These are phyloP conservation scores for Lepidothrix coronata DNA, from an alignment of 2,113 vertebrate genomes.

Conservation along the genomic window DNA sequence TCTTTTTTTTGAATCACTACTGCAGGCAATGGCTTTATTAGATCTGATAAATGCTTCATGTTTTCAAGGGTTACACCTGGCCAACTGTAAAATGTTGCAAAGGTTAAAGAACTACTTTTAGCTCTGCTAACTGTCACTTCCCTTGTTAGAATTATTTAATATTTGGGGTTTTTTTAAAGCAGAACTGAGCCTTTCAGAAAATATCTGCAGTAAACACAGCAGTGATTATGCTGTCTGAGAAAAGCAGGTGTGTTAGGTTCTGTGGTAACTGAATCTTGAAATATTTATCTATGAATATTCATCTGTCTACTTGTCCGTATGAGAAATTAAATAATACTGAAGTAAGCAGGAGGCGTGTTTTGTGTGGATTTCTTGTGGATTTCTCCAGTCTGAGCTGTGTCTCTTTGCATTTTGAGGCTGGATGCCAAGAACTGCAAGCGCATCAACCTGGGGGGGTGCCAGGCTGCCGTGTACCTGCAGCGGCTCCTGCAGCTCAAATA, in stretches of 20 bases:
- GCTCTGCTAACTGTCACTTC: not conserved
- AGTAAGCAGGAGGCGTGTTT: not conserved
- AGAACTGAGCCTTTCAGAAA: not conserved
- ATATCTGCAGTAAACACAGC: not conserved
- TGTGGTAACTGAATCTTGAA: not conserved
- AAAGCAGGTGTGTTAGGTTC: not conserved
- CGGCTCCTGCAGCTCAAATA: slow-evolving; percentile 96
- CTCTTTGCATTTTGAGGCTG: slow-evolving; percentile 71
- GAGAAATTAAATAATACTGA: not conserved
- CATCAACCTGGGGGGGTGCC: slow-evolving; percentile 92
- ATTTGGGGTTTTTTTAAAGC: not conserved
- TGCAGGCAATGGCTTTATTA: not conserved
- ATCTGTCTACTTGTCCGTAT: rapidly evolving
- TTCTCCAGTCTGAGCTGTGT: not conserved
- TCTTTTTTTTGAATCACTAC: not conserved
- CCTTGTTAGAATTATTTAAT: not conserved
- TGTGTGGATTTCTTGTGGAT: not conserved
- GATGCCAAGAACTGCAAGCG: slow-evolving; percentile 92
- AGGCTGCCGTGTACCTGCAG: slow-evolving; percentile 90
- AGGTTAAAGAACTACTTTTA: not conserved
- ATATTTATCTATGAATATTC: not conserved
- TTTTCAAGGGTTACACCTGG: not conserved
- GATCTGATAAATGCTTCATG: not conserved
- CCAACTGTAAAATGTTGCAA: not conserved
- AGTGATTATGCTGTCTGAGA: not conserved